Evolutionary conservation across 2,113 vertebrate genomes (phyloP).

Genomic region (Oryzias woworae): DNA sequence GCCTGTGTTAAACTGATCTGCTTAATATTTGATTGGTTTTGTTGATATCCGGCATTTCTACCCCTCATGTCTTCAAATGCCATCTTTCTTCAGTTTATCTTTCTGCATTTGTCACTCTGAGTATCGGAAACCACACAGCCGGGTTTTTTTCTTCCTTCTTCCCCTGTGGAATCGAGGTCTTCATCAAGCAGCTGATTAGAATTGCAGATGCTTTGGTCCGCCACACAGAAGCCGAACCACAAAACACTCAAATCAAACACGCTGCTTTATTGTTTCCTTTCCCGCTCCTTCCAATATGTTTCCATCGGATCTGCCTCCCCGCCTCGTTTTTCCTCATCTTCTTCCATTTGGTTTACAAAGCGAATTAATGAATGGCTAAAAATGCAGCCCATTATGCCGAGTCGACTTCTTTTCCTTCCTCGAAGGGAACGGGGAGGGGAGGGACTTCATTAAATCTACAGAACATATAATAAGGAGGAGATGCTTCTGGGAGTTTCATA

Average conservation of each 20-base stretch:
- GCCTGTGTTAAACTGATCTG: conserved; percentile 5
- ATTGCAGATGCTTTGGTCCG: conserved; percentile 58
- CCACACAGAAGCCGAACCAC: conserved; percentile 23
- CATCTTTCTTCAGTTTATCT: conserved; percentile 27
- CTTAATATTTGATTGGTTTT: conserved; percentile 28
- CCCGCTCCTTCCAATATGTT: conserved; percentile 28
- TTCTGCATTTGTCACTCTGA: conserved; percentile 34
- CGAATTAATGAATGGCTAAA: conserved; percentile 58
- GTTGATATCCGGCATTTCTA: conserved; percentile 35
- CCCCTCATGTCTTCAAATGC: conserved; percentile 27
- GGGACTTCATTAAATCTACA: conserved; percentile 26
- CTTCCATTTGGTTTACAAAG: conserved; percentile 37
- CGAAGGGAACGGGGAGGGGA: conserved; percentile 6
- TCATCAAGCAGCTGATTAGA: conserved; percentile 62
- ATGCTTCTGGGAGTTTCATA: not conserved
- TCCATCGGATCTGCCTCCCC: conserved; percentile 8
- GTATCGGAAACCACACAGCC: conserved; percentile 31
- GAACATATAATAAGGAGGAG: conserved; percentile 48
- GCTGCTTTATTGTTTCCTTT: conserved; percentile 45
- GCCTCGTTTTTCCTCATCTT: conserved; percentile 10
- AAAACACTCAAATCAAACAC: conserved; percentile 45
- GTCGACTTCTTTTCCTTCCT: conserved; percentile 27
- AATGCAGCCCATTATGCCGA: conserved; percentile 43
- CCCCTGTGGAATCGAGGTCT: conserved; percentile 44
- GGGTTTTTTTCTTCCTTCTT: conserved; percentile 7